phyloP scores from a whole-genome alignment of 2,888 invertebrate genomes.

The Xylota segnis region DNA sequence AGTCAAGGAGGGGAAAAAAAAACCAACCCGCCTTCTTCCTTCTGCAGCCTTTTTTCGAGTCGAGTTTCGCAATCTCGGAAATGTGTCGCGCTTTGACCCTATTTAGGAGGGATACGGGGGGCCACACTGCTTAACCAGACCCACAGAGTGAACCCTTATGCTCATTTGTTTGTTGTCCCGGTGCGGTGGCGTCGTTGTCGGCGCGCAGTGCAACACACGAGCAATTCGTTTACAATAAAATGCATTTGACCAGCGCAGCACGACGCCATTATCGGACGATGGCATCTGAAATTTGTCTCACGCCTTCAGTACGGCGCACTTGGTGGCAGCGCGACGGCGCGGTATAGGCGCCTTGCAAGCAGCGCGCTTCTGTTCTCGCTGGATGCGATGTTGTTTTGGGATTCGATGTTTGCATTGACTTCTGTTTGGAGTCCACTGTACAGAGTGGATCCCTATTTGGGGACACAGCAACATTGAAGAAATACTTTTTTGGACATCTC shows the following conservation, averaged over 20 bases:
- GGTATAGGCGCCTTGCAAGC: constrained; percentile 62
- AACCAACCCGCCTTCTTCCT: constrained; percentile 17
- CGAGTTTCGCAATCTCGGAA: constrained; percentile 40
- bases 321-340: constrained; percentile 32
- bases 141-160: constrained; percentile 60
- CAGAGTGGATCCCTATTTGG: constrained; percentile 70
- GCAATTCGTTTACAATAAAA: constrained; percentile 74
- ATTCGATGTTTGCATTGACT: constrained; percentile 54
- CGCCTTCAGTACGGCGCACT: constrained; percentile 69
- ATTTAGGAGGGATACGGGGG: constrained; percentile 36
- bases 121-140: constrained; percentile 23
- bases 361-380: constrained; percentile 52
- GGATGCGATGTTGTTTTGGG: constrained; percentile 19
- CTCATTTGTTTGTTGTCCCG: constrained; percentile 45
- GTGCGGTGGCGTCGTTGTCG: constrained; percentile 27
- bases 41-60: neutral
- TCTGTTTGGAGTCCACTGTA: constrained; percentile 33
- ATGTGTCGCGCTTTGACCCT: constrained; percentile 54
- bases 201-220: constrained; percentile 41
- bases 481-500: constrained; percentile 24
- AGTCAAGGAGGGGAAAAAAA: constrained; percentile 26
- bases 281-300: constrained; percentile 76
- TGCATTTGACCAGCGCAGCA: constrained; percentile 71
- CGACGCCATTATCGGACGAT: constrained; percentile 73
- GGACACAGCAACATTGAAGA: constrained; percentile 51